These are phyloP conservation scores for Rotaria sp. DNA, from an alignment of 2,888 invertebrate genomes.

Conservation along the genomic window DNA sequence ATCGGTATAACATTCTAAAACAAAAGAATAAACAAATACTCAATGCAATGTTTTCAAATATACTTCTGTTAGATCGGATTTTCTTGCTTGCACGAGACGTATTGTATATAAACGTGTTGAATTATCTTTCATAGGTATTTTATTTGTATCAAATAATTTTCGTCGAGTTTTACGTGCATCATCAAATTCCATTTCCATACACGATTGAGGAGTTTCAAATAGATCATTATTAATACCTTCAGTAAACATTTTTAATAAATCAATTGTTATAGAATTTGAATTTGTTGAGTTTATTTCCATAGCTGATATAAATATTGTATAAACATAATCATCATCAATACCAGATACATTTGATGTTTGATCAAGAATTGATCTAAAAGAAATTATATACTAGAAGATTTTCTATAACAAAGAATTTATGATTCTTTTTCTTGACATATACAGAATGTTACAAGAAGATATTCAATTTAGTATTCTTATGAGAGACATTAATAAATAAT, in stretches of 20 bases:
- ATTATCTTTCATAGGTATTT: background rate
- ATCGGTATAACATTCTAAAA: background rate
- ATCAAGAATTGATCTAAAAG: background rate
- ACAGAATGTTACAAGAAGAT: too few relatives aligned
- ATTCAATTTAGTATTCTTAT: too few relatives aligned
- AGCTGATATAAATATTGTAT: background rate
- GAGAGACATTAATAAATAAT: too few relatives aligned
- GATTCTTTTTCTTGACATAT: too few relatives aligned
- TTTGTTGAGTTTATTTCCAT: background rate
- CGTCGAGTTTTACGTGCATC: background rate
- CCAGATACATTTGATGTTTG: background rate
- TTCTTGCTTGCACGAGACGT: conserved; percentile 2
- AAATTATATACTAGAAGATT: too few relatives aligned
- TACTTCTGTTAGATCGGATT: background rate
- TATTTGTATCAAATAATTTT: background rate
- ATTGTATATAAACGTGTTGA: background rate
- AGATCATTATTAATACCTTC: background rate
- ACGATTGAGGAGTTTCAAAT: background rate
- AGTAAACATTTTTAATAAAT: conserved; percentile 3
- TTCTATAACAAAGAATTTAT: too few relatives aligned
- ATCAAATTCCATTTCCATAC: background rate
- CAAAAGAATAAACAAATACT: too few relatives aligned
- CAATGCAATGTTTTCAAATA: too few relatives aligned
- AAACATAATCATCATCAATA: background rate
- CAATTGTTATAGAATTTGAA: background rate